Evolutionary conservation across 2,113 vertebrate genomes (phyloP).

Genomic region (Gasterosteus aculeatus): DNA sequence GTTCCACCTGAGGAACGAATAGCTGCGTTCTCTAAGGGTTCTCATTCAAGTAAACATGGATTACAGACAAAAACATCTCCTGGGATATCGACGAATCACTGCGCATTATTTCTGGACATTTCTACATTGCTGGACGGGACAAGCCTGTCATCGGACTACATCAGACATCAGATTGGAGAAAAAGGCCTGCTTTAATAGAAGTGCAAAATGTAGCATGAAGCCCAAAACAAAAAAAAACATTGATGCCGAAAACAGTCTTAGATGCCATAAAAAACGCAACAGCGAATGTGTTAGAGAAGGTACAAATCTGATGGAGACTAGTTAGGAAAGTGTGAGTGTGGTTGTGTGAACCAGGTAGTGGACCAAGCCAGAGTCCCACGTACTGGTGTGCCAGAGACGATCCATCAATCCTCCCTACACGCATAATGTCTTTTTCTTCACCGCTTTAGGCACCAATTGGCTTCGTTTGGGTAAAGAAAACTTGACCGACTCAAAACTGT

Average conservation of each 20-base stretch:
- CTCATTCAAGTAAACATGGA: not conserved
- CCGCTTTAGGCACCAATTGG: not conserved
- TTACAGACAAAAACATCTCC: not conserved
- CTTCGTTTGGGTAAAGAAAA: not conserved
- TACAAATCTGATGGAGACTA: not conserved
- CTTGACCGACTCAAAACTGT: not conserved
- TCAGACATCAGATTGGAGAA: no score
- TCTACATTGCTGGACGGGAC: no score
- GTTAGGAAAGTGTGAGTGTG: not conserved
- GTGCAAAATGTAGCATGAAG: no score
- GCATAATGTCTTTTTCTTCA: not conserved
- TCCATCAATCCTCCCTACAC: no score
- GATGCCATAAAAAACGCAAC: not conserved
- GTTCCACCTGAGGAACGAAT: not conserved
- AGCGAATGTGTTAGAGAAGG: not conserved
- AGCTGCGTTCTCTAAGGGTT: not conserved
- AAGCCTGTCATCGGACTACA: no score
- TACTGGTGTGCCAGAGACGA: not conserved
- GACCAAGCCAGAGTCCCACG: not conserved
- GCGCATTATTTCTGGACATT: no score
- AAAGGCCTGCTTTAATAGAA: no score
- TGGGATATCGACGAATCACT: not conserved
- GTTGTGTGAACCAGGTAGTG: not conserved
- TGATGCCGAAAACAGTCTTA: not conserved
- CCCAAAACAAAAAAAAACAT: not conserved